Percentiles rank a stretch among this genome's conserved stretches.
These are phyloP conservation scores for Calyptomena viridis DNA, from an alignment of 2,113 vertebrate species.

Conservation along the genomic window DNA sequence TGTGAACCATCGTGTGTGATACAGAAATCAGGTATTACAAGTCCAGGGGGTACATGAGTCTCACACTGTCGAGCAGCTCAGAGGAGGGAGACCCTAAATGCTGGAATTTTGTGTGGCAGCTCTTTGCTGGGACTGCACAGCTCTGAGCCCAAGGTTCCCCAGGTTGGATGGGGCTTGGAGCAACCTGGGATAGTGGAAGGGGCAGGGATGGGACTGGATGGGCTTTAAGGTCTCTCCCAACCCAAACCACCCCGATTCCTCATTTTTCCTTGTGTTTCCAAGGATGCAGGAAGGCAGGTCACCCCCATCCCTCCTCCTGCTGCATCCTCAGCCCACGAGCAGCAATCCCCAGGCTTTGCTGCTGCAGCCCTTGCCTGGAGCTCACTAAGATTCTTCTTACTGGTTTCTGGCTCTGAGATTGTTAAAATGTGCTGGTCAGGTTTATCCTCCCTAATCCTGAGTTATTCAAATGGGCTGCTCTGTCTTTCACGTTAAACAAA, in stretches of 20 bases:
- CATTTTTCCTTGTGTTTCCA: accelerated
- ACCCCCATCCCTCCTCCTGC: not conserved
- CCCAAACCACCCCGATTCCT: not conserved
- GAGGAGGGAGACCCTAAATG: not conserved
- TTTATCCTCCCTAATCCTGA: not conserved
- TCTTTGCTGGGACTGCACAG: not conserved
- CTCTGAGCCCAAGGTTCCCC: not conserved
- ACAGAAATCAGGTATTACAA: not conserved
- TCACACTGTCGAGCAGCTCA: accelerated
- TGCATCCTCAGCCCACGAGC: not conserved
- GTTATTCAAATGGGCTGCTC: not conserved
- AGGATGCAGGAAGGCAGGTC: not conserved
- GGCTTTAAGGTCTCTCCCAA: not conserved
- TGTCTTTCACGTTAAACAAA: slow-evolving; percentile 15
- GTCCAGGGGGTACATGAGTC: not conserved
- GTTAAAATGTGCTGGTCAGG: not conserved
- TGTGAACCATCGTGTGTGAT: accelerated
- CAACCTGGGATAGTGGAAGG: not conserved
- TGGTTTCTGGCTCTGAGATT: not conserved
- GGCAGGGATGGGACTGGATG: not conserved
- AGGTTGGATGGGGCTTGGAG: not conserved
- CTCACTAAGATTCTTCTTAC: accelerated
- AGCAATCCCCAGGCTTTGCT: not conserved
- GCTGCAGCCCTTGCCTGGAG: not conserved
- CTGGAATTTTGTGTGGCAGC: not conserved